Evolutionary conservation across 2,113 vertebrate species (phyloP), one percentile per base, ranked within the genome.

Genomic region (Oncorhynchus nerka): DNA sequence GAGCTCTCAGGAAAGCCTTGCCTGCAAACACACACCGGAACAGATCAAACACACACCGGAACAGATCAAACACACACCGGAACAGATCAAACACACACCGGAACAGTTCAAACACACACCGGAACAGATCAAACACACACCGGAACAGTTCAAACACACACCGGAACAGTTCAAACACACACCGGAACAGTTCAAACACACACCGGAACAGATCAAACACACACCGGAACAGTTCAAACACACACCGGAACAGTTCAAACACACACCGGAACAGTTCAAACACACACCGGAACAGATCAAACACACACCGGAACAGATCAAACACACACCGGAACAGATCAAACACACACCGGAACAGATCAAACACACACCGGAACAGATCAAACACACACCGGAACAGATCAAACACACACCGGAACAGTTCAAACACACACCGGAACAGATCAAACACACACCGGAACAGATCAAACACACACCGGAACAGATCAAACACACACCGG

Each of bases 1-100:
- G 90, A 32, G 96, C 96, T 0, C 94, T 94, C 20, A 96, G 92
- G 72, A 97, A 96, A 0, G 95, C 93, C 81, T 95, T 96, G 59
- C 96, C 96, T 97, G 84, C 0, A 85, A 74, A 78, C 9, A 77
- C 69, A 66, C n/a, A 34, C 1, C 2, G 2, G 22, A 8, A 73
- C n/a, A 20, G 24, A 15, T 16, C 66, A 48, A n/a, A 76, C 57
- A 51, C 8, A 16, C 3, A 13, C 30, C 30, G 4, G 30, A 30
- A 30, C 30, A 30, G 30, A 0, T 55, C 20, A 75, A 24, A 39
- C 45, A 30, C 9, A 28, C n/a, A 49, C 5, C 30, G 4, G 30
- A 30, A 30, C 30, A 30, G 30, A 0, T 55, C 20, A 75, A 16
- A 39, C 45, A 30, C 9, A 28, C n/a, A 49, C 5, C 30, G 4